Percentiles rank a stretch among this genome's conserved stretches.
Evolutionary conservation across 2,888 invertebrate species (phyloP).

Genomic region (Monoplex corrugatus): DNA sequence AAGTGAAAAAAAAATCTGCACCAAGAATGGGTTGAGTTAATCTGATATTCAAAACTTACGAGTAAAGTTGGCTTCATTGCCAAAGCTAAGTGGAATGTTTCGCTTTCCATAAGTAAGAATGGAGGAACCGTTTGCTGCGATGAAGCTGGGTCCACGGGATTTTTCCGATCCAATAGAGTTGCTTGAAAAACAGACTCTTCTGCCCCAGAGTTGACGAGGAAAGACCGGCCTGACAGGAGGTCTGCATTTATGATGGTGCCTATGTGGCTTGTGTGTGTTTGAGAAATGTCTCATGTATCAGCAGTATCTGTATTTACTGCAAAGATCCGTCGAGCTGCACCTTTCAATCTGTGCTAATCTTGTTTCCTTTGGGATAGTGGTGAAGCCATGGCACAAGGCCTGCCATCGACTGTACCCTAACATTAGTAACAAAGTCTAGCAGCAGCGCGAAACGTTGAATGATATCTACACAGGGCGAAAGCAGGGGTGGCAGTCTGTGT

Average conservation of each 20-base stretch:
- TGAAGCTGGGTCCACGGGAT: not conserved
- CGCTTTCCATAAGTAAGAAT: not conserved
- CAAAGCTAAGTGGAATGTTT: not conserved
- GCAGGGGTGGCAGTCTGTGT: not conserved
- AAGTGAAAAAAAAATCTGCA: not conserved
- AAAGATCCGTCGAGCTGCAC: not conserved
- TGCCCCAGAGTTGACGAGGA: not conserved
- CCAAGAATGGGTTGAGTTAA: not conserved
- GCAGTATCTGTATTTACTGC: not conserved
- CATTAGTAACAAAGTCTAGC: conserved; percentile 14
- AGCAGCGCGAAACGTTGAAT: not conserved
- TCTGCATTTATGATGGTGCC: not conserved
- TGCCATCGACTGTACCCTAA: not conserved
- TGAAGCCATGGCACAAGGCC: not conserved
- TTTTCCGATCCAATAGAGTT: not conserved
- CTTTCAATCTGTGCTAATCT: not conserved
- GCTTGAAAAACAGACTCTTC: not conserved
- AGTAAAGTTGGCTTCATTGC: not conserved
- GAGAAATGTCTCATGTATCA: not conserved
- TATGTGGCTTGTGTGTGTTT: not conserved
- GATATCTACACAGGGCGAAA: not conserved
- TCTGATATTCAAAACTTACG: not conserved
- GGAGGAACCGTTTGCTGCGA: not conserved
- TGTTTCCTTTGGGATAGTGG: not conserved
- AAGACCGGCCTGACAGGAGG: not conserved